phyloP scores from a whole-genome alignment of 2,113 vertebrate genomes.

The Acrocephalus kingi region DNA sequence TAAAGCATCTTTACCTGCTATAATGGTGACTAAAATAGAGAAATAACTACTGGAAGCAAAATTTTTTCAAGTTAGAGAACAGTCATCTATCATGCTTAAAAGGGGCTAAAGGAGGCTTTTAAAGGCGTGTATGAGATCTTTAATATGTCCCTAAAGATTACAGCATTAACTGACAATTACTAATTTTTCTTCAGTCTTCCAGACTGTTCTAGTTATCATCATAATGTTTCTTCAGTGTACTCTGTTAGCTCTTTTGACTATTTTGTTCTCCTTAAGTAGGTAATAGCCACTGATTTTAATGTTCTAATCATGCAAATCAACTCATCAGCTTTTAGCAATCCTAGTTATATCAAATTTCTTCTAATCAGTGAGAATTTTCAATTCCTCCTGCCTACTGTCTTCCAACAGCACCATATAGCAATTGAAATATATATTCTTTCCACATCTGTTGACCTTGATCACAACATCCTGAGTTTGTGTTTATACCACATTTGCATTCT shows the following conservation, averaged over 20 bases:
- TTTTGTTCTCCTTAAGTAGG: neutral
- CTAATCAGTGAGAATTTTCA: conserved; percentile 9
- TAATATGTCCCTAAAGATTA: neutral
- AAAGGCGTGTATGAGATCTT: neutral
- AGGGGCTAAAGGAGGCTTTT: neutral
- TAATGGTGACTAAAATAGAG: neutral
- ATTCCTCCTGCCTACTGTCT: neutral
- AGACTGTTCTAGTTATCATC: neutral
- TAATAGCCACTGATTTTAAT: conserved; percentile 6
- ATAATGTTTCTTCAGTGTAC: neutral
- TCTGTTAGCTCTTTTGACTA: neutral
- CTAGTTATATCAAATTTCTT: neutral
- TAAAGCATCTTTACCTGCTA: neutral
- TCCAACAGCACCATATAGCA: neutral
- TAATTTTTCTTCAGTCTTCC: neutral
- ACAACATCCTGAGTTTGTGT: neutral
- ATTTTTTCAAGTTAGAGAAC: neutral
- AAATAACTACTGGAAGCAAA: neutral
- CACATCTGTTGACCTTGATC: neutral
- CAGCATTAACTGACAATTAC: neutral
- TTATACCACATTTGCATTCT: neutral
- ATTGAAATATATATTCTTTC: neutral
- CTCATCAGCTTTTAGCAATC: neutral
- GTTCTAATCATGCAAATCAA: conserved; percentile 16
- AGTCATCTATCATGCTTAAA: neutral